Evolutionary conservation across 2,888 invertebrate species (phyloP).

Genomic region (Drosophila longiperda): DNA sequence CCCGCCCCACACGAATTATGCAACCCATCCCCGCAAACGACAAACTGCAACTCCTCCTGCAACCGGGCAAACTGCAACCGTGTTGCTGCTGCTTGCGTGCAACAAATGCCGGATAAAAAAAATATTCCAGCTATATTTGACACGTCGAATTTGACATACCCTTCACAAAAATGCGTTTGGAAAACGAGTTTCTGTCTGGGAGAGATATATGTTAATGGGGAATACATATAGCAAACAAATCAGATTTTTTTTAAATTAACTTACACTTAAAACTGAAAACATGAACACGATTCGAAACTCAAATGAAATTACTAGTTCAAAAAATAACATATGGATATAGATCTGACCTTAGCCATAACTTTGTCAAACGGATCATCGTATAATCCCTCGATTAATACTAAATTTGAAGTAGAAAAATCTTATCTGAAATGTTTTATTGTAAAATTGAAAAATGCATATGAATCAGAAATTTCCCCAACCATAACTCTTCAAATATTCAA

Average conservation of each 20-base stretch:
- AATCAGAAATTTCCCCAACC: accelerated
- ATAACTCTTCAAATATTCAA: background rate
- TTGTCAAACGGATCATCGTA: background rate
- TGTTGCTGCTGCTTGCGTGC: slow-evolving; percentile 46
- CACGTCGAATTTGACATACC: background rate
- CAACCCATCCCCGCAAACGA: slow-evolving; percentile 8
- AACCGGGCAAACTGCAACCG: slow-evolving; percentile 38
- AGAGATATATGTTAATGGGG: background rate
- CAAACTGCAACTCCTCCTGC: slow-evolving; percentile 9
- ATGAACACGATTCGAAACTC: background rate
- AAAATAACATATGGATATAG: background rate
- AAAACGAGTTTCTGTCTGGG: background rate
- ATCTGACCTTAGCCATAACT: background rate
- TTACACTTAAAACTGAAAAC: background rate
- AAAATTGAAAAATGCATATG: background rate
- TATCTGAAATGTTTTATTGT: too few relatives aligned
- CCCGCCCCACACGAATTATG: slow-evolving; percentile 37
- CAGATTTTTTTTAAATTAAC: background rate
- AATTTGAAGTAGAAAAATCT: background rate
- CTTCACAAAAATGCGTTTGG: background rate
- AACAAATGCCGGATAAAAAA: slow-evolving; percentile 59
- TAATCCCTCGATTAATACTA: background rate
- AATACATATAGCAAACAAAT: background rate
- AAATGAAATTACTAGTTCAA: background rate
- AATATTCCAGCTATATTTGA: background rate